These are phyloP conservation scores for Tympanoctomys barrerae DNA, from an alignment of 2,797 vertebrate genomes.

Conservation along the genomic window DNA sequence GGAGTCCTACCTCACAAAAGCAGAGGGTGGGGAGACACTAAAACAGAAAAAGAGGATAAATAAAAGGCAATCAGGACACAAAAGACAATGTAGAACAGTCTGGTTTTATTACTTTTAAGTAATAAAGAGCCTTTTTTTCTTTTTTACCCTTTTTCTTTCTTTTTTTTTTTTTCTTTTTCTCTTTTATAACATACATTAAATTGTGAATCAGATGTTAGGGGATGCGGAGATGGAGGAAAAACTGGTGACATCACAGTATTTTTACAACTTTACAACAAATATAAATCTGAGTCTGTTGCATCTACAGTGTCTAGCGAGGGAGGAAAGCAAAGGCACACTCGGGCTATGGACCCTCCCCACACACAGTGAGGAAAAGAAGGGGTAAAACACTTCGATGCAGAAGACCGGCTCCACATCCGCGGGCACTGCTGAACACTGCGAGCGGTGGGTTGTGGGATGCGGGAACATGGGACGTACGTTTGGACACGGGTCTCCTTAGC, in stretches of 20 bases:
- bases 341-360: conserved; percentile 90
- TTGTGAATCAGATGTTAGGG: conserved; percentile 97
- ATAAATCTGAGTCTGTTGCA: conserved; percentile 90
- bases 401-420: conserved; percentile 78
- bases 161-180: conserved; percentile 85
- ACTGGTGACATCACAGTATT: conserved; percentile 97
- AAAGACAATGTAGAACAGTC: conserved; percentile 89
- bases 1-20: not conserved
- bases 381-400: conserved; percentile 57
- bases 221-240: conserved; percentile 93
- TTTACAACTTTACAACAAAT: conserved; percentile 96
- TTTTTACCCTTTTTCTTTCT: conserved; percentile 39
- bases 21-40: too few relatives aligned
- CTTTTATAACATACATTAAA: conserved; percentile 98
- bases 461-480: conserved; percentile 51
- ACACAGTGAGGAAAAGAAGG: conserved; percentile 79
- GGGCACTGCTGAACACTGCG: conserved; percentile 67
- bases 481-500: conserved; percentile 18
- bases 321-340: conserved; percentile 98
- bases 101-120: conserved; percentile 90
- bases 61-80: conserved; percentile 81
- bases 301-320: conserved; percentile 94
- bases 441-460: not conserved
- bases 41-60: conserved; percentile 61
- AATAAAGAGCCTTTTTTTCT: conserved; percentile 86